These are phyloP conservation scores for Anas platyrhynchos DNA, from an alignment of 2,113 vertebrate genomes.

Conservation along the genomic window DNA sequence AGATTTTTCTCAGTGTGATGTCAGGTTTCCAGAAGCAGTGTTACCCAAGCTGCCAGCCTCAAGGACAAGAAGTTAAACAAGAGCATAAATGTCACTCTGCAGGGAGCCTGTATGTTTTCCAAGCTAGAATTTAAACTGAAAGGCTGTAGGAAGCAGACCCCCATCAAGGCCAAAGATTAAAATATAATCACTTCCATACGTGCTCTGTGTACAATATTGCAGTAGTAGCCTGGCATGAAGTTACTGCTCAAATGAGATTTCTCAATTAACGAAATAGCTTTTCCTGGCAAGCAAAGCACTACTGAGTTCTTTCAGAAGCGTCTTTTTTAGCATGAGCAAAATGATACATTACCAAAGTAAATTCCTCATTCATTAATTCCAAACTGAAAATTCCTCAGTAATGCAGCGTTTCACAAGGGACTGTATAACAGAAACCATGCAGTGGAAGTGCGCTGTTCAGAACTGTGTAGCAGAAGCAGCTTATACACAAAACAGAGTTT, in stretches of 20 bases:
- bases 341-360: conserved; percentile 45
- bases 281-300: conserved; percentile 39
- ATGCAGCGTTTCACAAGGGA: background rate
- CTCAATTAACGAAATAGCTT: conserved; percentile 68
- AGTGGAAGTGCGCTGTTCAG: background rate
- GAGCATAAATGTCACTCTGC: conserved; percentile 15
- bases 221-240: conserved; percentile 7
- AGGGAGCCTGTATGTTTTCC: conserved; percentile 4
- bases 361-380: conserved; percentile 62
- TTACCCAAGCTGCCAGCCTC: conserved; percentile 14
- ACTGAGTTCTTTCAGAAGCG: conserved; percentile 12
- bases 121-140: conserved; percentile 55
- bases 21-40: conserved; percentile 19
- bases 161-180: conserved; percentile 49
- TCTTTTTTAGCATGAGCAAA: conserved; percentile 42
- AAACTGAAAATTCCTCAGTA: conserved; percentile 19
- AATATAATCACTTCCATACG: conserved; percentile 63
- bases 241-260: conserved; percentile 61
- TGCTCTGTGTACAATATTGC: conserved; percentile 16
- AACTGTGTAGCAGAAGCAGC: background rate
- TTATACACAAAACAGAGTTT: background rate
- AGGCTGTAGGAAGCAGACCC: conserved; percentile 17
- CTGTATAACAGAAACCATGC: background rate
- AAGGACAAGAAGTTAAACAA: conserved; percentile 55
- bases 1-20: background rate